Evolutionary conservation across 37 sponge, comb jelly and placozoan genomes (phyloP).

Genomic region (Dysidea cf. avara): DNA sequence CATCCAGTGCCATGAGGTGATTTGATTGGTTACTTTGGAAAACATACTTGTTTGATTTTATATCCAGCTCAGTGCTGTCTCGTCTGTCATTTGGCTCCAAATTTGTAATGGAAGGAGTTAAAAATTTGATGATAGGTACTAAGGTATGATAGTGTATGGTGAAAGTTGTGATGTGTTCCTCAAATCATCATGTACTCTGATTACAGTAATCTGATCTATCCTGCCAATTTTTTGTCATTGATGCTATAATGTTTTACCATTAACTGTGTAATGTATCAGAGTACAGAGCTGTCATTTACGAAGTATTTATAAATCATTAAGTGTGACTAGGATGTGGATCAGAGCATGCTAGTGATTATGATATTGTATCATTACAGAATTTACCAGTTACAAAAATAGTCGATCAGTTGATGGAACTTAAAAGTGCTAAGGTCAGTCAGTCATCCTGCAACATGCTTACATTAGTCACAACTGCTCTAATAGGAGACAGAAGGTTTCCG

Average conservation of each 20-base stretch:
- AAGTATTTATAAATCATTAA: too few species aligned
- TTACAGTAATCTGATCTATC: too few species aligned
- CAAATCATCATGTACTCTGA: too few species aligned
- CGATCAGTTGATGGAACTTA: conserved; percentile 87
- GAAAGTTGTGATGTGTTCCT: too few species aligned
- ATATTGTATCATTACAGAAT: conserved; percentile 69
- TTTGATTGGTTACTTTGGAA: neutral
- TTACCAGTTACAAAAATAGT: conserved; percentile 92
- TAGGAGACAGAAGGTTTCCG: conserved; percentile 85
- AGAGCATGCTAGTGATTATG: too few species aligned
- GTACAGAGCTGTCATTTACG: too few species aligned
- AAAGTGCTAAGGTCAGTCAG: conserved; percentile 54
- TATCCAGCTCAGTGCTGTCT: neutral
- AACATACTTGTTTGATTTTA: neutral
- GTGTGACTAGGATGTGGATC: too few species aligned
- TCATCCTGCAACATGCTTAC: neutral
- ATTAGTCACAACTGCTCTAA: neutral
- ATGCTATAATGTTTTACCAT: too few species aligned
- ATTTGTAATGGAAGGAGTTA: conserved; percentile 94
- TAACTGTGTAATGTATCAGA: too few species aligned
- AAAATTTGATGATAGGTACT: conserved; percentile 82
- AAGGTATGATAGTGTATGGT: too few species aligned
- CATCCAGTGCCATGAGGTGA: conserved; percentile 12
- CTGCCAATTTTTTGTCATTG: too few species aligned
- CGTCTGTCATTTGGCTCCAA: conserved; percentile 56